Conservation (phyloP, 2,888 invertebrate genomes). For the Bugula neritina region DNA sequence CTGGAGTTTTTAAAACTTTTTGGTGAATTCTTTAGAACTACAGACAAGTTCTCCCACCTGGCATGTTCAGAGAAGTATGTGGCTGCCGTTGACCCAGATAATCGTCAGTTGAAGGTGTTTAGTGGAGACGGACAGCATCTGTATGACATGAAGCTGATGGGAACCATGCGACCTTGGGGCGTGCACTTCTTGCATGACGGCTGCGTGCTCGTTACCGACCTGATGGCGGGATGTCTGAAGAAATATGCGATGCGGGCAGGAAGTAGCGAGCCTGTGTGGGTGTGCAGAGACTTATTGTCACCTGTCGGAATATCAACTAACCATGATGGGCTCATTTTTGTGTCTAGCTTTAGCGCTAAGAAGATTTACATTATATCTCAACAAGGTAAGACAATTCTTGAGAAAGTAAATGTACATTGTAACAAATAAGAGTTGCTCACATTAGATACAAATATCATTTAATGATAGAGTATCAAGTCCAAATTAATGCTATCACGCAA, state of each 20-base stretch:
- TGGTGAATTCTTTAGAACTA: constrained; percentile 12
- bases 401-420: no score
- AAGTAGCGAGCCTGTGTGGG: constrained; percentile 13
- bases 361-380: constrained; percentile 16
- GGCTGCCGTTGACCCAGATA: constrained; percentile 13
- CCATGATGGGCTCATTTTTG: constrained; percentile 7
- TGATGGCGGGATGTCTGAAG: constrained; percentile 12
- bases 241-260: background rate
- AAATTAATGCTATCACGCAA: no score
- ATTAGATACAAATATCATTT: no score
- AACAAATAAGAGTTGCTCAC: no score
- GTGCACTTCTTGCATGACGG: constrained; percentile 15
- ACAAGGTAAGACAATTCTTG: constrained; percentile 5
- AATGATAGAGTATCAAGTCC: no score
- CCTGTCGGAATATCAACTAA: constrained; percentile 19
- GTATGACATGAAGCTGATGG: constrained; percentile 2
- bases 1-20: constrained; percentile 13
- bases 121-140: constrained; percentile 4
- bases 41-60: constrained; percentile 13
- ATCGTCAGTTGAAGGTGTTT: background rate
- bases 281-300: constrained; percentile 10
- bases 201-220: constrained; percentile 3
- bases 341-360: constrained; percentile 8
- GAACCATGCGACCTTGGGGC: constrained; percentile 11
- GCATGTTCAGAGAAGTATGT: background rate